A percentile compares a stretch with the other conserved stretches of the same genome.
These are phyloP conservation scores for Paralvinella palmiformis DNA, from an alignment of 1,140 invertebrate genomes.

Conservation along the genomic window DNA sequence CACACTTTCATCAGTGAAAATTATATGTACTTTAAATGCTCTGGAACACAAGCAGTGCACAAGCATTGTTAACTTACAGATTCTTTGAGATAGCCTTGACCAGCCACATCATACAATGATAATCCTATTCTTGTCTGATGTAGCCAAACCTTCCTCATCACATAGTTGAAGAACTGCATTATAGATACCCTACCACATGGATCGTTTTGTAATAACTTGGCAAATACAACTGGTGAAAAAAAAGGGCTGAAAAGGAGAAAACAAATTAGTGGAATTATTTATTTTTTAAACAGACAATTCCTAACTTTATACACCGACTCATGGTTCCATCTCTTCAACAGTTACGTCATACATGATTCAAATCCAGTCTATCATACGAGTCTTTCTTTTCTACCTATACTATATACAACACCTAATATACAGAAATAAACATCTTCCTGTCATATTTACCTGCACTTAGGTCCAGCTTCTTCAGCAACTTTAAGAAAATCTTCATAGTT, in stretches of 20 bases:
- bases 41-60: no score
- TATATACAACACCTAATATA: no score
- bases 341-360: no score
- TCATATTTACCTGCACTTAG: constrained; percentile 67
- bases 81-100: constrained; percentile 86
- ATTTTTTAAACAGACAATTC: no score
- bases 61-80: constrained; percentile 53
- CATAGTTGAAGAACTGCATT: constrained; percentile 83
- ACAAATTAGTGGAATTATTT: not conserved
- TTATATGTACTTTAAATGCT: no score
- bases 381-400: no score
- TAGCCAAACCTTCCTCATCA: constrained; percentile 90
- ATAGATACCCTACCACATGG: constrained; percentile 63
- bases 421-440: no score
- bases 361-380: no score
- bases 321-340: no score
- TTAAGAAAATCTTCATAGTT: constrained; percentile 78
- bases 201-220: constrained; percentile 71
- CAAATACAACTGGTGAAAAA: constrained; percentile 78
- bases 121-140: constrained; percentile 88
- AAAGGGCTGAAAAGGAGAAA: constrained; percentile 57
- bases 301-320: no score
- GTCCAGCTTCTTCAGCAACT: constrained; percentile 61
- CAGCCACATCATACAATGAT: constrained; percentile 86
- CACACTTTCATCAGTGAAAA: no score